A percentile compares a stretch with the other conserved stretches of the same genome.
Evolutionary conservation across 2,113 vertebrate genomes (phyloP).

Genomic region (Muntiacus muntjak): DNA sequence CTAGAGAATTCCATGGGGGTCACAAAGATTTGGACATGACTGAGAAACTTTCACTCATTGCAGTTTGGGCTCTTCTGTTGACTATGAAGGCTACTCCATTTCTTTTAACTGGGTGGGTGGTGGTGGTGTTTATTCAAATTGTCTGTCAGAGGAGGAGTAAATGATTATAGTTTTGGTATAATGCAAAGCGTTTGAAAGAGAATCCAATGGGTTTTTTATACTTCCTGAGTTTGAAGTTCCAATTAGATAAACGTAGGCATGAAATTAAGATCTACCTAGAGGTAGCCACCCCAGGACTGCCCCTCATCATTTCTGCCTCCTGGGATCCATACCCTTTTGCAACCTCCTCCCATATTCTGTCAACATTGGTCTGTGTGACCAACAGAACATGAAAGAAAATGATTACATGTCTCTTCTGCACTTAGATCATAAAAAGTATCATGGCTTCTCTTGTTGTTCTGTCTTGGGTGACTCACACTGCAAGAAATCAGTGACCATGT

Average conservation of each 20-base stretch:
- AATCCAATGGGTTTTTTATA: background rate
- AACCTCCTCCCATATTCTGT: background rate
- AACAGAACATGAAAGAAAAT: background rate
- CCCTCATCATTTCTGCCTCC: background rate
- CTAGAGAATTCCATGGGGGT: background rate
- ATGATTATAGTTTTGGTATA: background rate
- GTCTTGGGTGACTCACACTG: background rate
- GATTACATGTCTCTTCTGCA: background rate
- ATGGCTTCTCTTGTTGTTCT: background rate
- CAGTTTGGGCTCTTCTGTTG: background rate
- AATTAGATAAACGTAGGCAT: background rate
- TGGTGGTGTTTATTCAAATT: background rate
- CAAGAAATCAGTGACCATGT: background rate
- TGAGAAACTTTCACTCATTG: background rate
- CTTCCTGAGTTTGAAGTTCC: background rate
- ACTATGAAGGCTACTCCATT: background rate
- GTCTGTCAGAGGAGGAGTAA: background rate
- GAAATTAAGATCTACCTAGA: background rate
- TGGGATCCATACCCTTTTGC: rapidly evolving
- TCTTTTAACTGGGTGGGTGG: background rate
- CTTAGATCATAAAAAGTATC: background rate
- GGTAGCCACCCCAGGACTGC: background rate
- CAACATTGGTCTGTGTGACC: background rate
- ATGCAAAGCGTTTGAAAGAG: background rate
- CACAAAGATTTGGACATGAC: background rate